Conservation (phyloP, 2,888 invertebrate species). For the Hirtodrosophila histrioides region DNA sequence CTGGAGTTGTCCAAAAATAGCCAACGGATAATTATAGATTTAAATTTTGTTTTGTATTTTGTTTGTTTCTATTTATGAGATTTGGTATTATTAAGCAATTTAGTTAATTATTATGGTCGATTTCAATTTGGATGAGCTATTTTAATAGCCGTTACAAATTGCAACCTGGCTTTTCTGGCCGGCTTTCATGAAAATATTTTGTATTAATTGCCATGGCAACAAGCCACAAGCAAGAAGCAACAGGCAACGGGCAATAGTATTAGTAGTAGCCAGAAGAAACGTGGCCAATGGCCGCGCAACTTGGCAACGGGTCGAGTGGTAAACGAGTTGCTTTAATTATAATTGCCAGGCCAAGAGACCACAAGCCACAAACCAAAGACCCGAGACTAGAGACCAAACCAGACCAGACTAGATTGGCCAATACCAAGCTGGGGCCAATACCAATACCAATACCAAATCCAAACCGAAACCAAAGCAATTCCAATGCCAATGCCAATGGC, state of each 20-base stretch:
- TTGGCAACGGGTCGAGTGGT: conserved; percentile 53
- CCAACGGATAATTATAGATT: background rate
- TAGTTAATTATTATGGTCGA: conserved; percentile 45
- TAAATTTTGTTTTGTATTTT: no score
- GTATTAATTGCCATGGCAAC: conserved; percentile 64
- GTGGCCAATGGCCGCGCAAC: conserved; percentile 6
- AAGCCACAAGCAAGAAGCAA: conserved; percentile 1
- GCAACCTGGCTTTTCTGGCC: conserved; percentile 37
- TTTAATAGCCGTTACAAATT: conserved; percentile 64
- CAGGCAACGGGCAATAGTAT: conserved; percentile 4
- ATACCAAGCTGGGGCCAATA: conserved; percentile 5
- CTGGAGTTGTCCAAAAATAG: no score
- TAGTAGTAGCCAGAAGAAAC: background rate
- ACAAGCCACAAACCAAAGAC: conserved; percentile 5
- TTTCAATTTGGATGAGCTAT: conserved; percentile 71
- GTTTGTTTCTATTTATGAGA: no score
- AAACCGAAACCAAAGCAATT: conserved; percentile 16
- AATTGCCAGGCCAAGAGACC: conserved; percentile 55
- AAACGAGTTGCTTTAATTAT: conserved; percentile 77
- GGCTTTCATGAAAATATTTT: conserved; percentile 44
- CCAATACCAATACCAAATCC: conserved; percentile 7
- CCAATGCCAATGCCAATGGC: conserved; percentile 19
- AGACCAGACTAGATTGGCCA: conserved; percentile 16
- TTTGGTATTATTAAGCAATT: conserved; percentile 64
- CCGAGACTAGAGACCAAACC: conserved; percentile 7